Evolutionary conservation across 2,113 vertebrate species (phyloP), one percentile per base, ranked within the genome.

Genomic region (Ammodytes marinus): DNA sequence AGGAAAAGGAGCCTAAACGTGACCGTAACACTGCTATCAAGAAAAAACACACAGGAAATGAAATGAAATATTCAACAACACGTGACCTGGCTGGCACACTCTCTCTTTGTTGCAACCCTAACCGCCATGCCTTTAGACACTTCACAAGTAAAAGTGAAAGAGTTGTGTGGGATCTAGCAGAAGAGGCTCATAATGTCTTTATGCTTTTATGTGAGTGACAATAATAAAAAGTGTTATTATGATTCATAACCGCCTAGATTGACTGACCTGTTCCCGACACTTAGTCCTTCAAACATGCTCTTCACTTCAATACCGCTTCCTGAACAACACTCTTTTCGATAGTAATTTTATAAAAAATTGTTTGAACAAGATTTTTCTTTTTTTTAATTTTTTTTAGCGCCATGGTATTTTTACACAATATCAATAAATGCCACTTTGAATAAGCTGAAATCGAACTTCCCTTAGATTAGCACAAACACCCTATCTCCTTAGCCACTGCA

Each of bases 11-110:
- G 27, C 27, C 27, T 27, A 27, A 27, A 27, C 27, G 27, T 27
- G 27, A 1, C 27, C 27, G 2, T 27, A 27, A 27, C 27, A 27
- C 27, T 27, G 27, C 27, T 70, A 49, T 81, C 71, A 60, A 61
- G 66, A 65, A 65, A 27, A 27, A 27, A 1, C 27, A 76, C 61
- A 64, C 69, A 82, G 78, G 78, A 74, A 84, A 82, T 88, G 71
- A 74, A 88, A 88, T 69, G 70, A 72, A 80, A 79, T 75, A 74
- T 58, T 27, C 27, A 27, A 60, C n/a, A 8, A 17, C 60, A 72
- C 17, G 39, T 88, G 55, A 86, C 39, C 49, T 58, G 60, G 50
- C 19, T 27, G 27, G 8, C 82, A 82, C 59, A 55, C 27, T 68
- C 0, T 77, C 37, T 80, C 43, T 86, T 70, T 82, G 27, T 27